Percentiles rank a stretch among this genome's conserved stretches.
Evolutionary conservation across 2,797 vertebrate species (phyloP).

Genomic region (Rhinogobio ventralis): DNA sequence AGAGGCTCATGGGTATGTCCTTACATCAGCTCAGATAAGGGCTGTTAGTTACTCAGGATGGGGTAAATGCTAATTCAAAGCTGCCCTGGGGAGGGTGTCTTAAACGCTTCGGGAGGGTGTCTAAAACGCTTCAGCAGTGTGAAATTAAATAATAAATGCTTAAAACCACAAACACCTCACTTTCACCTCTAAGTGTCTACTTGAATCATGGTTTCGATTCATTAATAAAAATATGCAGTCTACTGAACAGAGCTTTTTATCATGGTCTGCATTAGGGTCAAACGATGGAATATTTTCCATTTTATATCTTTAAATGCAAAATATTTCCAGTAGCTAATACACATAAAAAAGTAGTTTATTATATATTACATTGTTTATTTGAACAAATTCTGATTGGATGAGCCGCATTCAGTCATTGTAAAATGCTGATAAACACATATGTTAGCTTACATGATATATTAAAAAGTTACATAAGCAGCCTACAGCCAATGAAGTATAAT

Average conservation of each 20-base stretch:
- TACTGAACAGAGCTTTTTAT: not conserved
- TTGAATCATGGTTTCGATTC: not conserved
- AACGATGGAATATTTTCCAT: not conserved
- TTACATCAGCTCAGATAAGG: not conserved
- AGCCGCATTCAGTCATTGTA: not conserved
- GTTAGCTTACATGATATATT: not conserved
- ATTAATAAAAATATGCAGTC: not conserved
- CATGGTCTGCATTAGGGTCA: not conserved
- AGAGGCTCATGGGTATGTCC: not conserved
- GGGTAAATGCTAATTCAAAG: not conserved
- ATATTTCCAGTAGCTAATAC: not conserved
- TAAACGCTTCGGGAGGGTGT: not conserved
- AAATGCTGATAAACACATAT: not conserved
- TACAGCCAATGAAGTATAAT: not conserved
- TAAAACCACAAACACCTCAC: not conserved
- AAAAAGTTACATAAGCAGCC: not conserved
- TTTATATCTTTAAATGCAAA: not conserved
- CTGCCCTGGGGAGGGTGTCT: not conserved
- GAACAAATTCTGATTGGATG: not conserved
- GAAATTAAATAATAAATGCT: not conserved
- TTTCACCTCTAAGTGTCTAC: not conserved
- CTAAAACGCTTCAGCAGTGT: not conserved
- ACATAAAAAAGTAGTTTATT: not conserved
- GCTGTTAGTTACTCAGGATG: constrained; percentile 3
- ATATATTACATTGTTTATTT: not conserved